Evolutionary conservation across 1,140 invertebrate species (phyloP), one percentile per base, ranked within the genome.

Genomic region (Panagrolaimus sp.): DNA sequence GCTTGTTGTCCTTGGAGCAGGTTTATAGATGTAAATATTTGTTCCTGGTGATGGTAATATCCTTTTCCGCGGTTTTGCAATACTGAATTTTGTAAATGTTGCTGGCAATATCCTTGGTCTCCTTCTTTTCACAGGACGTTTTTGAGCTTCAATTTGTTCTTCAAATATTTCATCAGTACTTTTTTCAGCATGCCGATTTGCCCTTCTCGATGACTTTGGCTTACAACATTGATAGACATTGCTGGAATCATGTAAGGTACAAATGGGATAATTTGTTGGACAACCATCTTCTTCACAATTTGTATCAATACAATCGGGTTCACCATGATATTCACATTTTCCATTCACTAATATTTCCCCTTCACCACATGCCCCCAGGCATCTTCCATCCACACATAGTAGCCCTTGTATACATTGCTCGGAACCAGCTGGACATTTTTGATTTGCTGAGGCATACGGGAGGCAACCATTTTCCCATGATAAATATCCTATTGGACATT

Each of bases 331-430:
- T 11, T 20, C 51, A 57, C 51, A 57, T 25, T 20, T 27, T 1
- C 51, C 51, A 57, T 57, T 57, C 5, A 57, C 51, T 13, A 57
- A 16, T 20, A 57, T 13, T 20, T 57, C 51, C 1, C n/a, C 51
- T 27, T 57, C 51, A 27, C 20, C 51, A 57, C 51, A 57, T 16
- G 51, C 51, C n/a, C 51, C 51, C 4, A 57, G 51, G 51, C 51
- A 57, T 20, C 11, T 27, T 57, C 51, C 51, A 27, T 57, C 51
- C 20, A 57, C 51, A 57, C 51, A 57, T 11, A 57, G 51, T 27
- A 57, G 51, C 0, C 51, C 51, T 16, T 57, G 51, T 11, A 57
- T 57, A 16, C 51, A 57, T 16, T 57, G 51, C 13, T 57, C 51
- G 0, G 51, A 57, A 13, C 51, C 51, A 27, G 51, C 51, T 25